phyloP scores from a whole-genome alignment of 1,140 invertebrate species.

The Varroa destructor region DNA sequence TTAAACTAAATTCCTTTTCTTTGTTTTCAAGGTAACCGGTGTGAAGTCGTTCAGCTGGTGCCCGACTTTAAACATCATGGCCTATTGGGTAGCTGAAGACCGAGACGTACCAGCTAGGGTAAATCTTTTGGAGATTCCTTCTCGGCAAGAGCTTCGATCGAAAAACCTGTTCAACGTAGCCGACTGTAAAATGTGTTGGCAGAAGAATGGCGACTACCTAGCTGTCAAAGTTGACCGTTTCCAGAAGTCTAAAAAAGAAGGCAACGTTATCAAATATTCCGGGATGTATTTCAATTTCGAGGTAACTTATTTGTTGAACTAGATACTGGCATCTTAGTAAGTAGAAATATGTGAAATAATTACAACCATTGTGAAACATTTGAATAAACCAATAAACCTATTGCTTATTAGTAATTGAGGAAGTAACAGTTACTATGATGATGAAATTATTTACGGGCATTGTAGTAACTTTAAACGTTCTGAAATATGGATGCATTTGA shows the following conservation, averaged over 20 bases:
- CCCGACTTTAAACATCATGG: conserved; percentile 85
- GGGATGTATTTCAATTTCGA: conserved; percentile 98
- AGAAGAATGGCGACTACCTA: conserved; percentile 90
- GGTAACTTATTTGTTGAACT: conserved; percentile 61
- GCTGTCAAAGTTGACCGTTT: conserved; percentile 97
- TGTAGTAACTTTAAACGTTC: too few species aligned
- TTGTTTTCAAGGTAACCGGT: conserved; percentile 33
- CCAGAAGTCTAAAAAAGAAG: conserved; percentile 78
- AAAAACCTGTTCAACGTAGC: conserved; percentile 96
- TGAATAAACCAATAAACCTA: too few species aligned
- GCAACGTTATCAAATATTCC: conserved; percentile 73
- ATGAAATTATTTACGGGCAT: too few species aligned
- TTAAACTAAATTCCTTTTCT: background rate
- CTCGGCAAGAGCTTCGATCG: conserved; percentile 73
- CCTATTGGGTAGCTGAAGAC: conserved; percentile 97
- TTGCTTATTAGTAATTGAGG: too few species aligned
- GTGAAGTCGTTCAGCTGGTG: conserved; percentile 87
- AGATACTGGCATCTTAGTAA: too few species aligned
- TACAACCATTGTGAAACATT: too few species aligned
- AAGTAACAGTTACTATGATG: too few species aligned
- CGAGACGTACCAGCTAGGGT: conserved; percentile 56
- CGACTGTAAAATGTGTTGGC: conserved; percentile 97
- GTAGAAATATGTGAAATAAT: too few species aligned
- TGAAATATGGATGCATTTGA: too few species aligned
- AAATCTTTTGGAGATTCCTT: conserved; percentile 45